Conservation (phyloP, 2,888 invertebrate species). For the Copidosoma aretas region DNA sequence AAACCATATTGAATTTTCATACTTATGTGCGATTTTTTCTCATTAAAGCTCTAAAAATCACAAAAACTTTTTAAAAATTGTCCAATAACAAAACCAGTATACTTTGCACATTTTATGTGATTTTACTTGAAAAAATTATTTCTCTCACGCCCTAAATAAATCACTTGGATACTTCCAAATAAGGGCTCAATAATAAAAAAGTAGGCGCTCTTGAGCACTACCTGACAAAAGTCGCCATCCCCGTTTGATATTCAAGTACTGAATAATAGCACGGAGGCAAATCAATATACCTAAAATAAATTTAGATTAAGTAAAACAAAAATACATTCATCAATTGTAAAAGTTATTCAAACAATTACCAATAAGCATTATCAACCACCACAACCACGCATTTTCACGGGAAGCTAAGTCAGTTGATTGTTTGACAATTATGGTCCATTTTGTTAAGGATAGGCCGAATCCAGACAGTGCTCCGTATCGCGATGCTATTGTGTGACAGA, state of each 20-base stretch:
- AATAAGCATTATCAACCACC: constrained; percentile 92
- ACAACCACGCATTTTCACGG: constrained; percentile 88
- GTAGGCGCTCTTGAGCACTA: constrained; percentile 83
- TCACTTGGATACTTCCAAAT: constrained; percentile 7
- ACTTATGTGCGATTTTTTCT: constrained; percentile 24
- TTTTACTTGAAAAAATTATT: constrained; percentile 41
- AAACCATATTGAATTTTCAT: constrained; percentile 22
- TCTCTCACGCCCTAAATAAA: constrained; percentile 29
- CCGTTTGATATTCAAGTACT: constrained; percentile 87
- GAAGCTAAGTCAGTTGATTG: constrained; percentile 87
- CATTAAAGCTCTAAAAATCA: constrained; percentile 33
- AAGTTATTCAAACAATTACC: constrained; percentile 66
- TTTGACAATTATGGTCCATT: constrained; percentile 94
- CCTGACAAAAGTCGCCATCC: constrained; percentile 87
- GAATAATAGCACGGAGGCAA: constrained; percentile 84
- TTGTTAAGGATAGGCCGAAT: constrained; percentile 90
- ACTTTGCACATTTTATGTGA: constrained; percentile 21
- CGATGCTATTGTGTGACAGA: constrained; percentile 92
- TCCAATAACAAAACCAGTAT: not conserved
- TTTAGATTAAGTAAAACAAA: constrained; percentile 49
- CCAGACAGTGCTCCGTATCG: constrained; percentile 92
- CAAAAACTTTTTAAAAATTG: constrained; percentile 25
- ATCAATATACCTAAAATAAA: constrained; percentile 76
- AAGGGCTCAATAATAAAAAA: constrained; percentile 77
- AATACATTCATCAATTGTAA: constrained; percentile 9